Base-by-base conservation (phyloP, 2,888 invertebrate genomes). In the Ormyrus thymus region DNA sequence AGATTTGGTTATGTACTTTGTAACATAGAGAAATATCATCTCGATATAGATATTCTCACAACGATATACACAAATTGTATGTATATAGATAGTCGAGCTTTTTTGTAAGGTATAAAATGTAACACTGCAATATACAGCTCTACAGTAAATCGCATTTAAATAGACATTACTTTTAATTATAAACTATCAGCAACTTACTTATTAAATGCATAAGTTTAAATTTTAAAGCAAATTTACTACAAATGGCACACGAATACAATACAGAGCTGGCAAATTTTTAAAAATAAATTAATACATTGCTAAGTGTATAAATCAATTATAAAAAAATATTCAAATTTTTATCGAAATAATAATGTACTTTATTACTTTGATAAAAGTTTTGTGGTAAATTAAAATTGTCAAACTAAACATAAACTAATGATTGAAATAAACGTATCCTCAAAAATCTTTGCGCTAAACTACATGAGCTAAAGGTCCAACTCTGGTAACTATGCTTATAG, bases 161-260 rank as follows among this genome's bases (percentile, higher is more conserved):
- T 64, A 75, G 51, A 80, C 46, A 76, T 64, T 69, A 64, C 11
- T 73, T 65, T 59, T 76, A 11, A 51, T 58, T 78, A 50, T 29
- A 72, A 76, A 68, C 53, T 76, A 74, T 74, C 43, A 66, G 51
- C n/a, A 78, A 80, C 61, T 69, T 70, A 70, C 15, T 65, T 55
- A 55, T 64, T 78, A 78, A 78, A 78, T 78, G 76, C 75, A 72
- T 46, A 58, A 15, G 50, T 81, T 76, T 61, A 71, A 73, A 56
- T 64, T 70, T 68, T 76, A 64, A 75, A 78, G 68, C 53, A 72
- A 81, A 78, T 11, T 72, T 50, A 72, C 64, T 68, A 78, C 50
- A 69, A 81, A 78, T 81, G 81, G 78, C 78, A 78, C 78, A 76
- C 72, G 15, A 73, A 53, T 76, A 81, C 13, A 78, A 50, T 78